These are phyloP conservation scores for Callospermophilus lateralis DNA, from an alignment of 2,113 vertebrate genomes.

Conservation along the genomic window DNA sequence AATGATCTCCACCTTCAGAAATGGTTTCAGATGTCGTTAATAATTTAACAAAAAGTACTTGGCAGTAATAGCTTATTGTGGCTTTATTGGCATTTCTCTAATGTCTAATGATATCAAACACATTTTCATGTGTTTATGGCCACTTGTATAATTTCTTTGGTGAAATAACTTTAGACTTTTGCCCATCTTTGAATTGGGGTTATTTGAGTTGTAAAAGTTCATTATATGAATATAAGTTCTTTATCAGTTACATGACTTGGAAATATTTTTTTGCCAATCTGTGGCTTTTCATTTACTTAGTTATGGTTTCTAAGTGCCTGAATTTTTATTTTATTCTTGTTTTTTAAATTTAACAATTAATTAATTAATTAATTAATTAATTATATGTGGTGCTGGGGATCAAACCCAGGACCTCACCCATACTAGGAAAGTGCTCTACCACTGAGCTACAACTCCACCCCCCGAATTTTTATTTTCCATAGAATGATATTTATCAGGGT, in stretches of 20 bases:
- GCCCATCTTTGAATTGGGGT: neutral
- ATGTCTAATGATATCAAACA: neutral
- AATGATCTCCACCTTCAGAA: conserved; percentile 21
- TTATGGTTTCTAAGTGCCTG: neutral
- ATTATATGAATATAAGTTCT: neutral
- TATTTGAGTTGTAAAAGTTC: neutral
- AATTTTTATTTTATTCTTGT: neutral
- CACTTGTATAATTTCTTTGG: neutral
- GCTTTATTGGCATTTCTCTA: neutral
- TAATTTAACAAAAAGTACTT: neutral
- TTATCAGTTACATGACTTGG: neutral
- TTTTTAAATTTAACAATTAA: no score
- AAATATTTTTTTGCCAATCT: neutral
- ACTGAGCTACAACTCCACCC: no score
- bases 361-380: no score
- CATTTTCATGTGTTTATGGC: neutral
- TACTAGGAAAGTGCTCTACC: no score
- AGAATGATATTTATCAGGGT: neutral
- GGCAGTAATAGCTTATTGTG: neutral
- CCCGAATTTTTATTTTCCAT: neutral
- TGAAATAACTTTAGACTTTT: neutral
- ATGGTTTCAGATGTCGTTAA: neutral
- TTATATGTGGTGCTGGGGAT: no score
- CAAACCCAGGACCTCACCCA: no score
- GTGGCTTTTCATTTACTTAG: neutral